A percentile compares a stretch with the other conserved stretches of the same genome.
Conservation (phyloP, 2,888 invertebrate genomes). For the Hanleya hanleyi region DNA sequence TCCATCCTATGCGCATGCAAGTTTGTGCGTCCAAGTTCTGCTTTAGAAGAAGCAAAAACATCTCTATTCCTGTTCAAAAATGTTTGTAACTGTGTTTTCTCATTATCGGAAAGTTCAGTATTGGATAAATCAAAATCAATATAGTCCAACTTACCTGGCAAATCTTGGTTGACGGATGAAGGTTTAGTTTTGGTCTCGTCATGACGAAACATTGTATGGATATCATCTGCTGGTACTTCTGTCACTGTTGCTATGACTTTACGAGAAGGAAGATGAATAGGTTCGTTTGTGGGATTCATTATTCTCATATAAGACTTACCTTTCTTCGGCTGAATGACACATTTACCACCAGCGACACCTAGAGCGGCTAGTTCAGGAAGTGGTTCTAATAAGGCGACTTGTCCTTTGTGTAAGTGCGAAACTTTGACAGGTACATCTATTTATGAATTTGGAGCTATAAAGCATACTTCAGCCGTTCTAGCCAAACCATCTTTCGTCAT, state of each 20-base stretch:
- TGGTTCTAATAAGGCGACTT: not conserved
- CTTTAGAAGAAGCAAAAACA: not conserved
- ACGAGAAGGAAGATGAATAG: not conserved
- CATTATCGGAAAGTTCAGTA: not conserved
- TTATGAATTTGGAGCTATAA: slow-evolving; percentile 4
- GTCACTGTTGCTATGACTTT: slow-evolving; percentile 2
- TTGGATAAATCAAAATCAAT: not conserved
- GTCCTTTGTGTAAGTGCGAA: not conserved
- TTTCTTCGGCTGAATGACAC: slow-evolving; percentile 12
- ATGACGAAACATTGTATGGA: too few relatives aligned
- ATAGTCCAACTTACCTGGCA: not conserved
- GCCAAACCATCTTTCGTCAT: not conserved
- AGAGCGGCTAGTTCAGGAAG: not conserved
- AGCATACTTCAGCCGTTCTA: not conserved
- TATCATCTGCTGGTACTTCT: too few relatives aligned
- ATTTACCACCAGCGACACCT: slow-evolving; percentile 21
- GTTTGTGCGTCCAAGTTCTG: slow-evolving; percentile 11
- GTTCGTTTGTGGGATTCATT: slow-evolving; percentile 15
- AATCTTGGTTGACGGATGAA: too few relatives aligned
- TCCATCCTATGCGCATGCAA: slow-evolving; percentile 34
- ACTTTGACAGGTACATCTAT: not conserved
- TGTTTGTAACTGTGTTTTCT: not conserved
- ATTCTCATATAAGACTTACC: slow-evolving; percentile 15
- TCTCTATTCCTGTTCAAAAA: not conserved
- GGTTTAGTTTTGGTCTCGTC: too few relatives aligned